phyloP scores from a whole-genome alignment of 2,113 vertebrate genomes.

The Bujurquina vittata region DNA sequence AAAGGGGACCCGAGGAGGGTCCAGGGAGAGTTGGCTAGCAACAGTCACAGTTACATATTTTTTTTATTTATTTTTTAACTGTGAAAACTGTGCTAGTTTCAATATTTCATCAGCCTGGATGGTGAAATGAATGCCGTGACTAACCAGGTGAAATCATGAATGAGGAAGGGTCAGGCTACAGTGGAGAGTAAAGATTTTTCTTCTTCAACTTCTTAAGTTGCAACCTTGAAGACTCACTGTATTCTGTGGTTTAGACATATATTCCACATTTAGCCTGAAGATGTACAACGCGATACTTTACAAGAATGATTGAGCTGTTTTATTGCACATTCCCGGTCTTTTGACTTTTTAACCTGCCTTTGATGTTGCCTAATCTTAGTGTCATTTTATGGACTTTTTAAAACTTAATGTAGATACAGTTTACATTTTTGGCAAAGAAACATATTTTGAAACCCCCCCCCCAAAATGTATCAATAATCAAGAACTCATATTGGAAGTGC shows the following conservation, averaged over 20 bases:
- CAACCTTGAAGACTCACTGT: constrained; percentile 27
- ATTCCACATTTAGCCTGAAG: constrained; percentile 44
- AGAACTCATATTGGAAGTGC: neutral
- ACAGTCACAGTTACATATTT: neutral
- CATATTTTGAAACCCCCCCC: too few relatives aligned
- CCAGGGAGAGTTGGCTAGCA: neutral
- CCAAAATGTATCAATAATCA: neutral
- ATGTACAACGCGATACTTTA: constrained; percentile 13
- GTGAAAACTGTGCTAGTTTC: constrained; percentile 49
- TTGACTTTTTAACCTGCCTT: constrained; percentile 17
- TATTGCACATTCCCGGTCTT: constrained; percentile 9
- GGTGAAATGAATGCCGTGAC: neutral
- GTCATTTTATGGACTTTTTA: neutral
- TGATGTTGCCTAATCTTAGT: neutral
- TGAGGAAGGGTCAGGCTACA: constrained; percentile 13
- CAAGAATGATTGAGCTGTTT: constrained; percentile 20
- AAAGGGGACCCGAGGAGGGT: constrained; percentile 41
- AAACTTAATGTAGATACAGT: neutral
- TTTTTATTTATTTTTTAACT: neutral
- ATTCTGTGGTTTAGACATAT: constrained; percentile 45
- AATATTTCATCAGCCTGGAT: constrained; percentile 52
- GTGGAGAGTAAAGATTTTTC: constrained; percentile 24
- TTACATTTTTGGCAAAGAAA: neutral
- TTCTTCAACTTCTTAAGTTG: constrained; percentile 43
- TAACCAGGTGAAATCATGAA: constrained; percentile 15